These are phyloP conservation scores for Trichoplusia ni DNA, from an alignment of 1,140 invertebrate genomes.

Conservation along the genomic window DNA sequence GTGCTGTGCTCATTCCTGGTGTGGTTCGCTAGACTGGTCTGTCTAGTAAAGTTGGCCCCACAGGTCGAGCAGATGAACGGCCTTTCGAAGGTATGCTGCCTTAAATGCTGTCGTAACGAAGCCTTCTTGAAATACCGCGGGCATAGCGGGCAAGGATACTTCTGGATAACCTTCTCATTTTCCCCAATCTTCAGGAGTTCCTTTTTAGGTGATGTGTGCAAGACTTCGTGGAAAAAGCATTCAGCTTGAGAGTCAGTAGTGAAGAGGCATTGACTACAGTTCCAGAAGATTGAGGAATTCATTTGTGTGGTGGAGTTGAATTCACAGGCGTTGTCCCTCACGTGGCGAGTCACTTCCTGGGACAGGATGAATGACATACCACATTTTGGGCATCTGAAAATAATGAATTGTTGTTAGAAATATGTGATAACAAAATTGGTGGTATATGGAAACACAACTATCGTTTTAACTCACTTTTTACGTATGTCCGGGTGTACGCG, in stretches of 20 bases:
- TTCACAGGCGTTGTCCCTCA: slow-evolving; percentile 82
- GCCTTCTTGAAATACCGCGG: slow-evolving; percentile 86
- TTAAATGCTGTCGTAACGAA: slow-evolving; percentile 86
- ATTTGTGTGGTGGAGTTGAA: slow-evolving; percentile 51
- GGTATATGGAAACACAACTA: too few species aligned
- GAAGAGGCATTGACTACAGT: slow-evolving; percentile 75
- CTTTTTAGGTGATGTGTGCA: slow-evolving; percentile 80
- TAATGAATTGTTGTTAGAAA: too few species aligned
- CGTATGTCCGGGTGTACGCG: slow-evolving; percentile 83
- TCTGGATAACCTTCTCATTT: slow-evolving; percentile 63
- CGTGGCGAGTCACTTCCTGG: slow-evolving; percentile 88
- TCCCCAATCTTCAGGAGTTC: slow-evolving; percentile 53
- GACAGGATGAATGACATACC: slow-evolving; percentile 85
- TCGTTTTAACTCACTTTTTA: slow-evolving; percentile 61
- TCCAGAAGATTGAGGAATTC: slow-evolving; percentile 66
- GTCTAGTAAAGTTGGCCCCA: slow-evolving; percentile 84
- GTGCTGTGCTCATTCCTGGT: slow-evolving; percentile 74
- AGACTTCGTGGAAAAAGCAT: slow-evolving; percentile 84
- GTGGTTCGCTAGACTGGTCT: slow-evolving; percentile 83
- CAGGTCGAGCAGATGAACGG: slow-evolving; percentile 86
- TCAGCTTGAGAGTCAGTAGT: slow-evolving; percentile 81
- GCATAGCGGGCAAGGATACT: slow-evolving; percentile 86
- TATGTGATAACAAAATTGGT: too few species aligned
- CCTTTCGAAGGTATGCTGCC: slow-evolving; percentile 89
- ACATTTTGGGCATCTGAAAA: slow-evolving; percentile 85